Evolutionary conservation across 2,113 vertebrate species (phyloP).

Genomic region (Aldabrachelys gigantea): DNA sequence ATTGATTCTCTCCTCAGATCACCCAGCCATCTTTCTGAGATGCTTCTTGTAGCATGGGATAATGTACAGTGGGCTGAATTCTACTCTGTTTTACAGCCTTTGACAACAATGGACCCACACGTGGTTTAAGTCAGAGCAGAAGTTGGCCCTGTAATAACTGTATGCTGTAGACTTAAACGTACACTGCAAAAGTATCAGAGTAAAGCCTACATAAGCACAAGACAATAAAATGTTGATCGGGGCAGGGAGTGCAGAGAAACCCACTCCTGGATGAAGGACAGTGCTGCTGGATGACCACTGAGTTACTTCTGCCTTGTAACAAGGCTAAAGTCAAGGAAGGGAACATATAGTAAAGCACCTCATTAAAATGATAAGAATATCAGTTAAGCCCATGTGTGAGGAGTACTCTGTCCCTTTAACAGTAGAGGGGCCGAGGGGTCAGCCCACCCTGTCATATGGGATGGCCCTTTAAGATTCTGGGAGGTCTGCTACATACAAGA

Average conservation of each 20-base stretch:
- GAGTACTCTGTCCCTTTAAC: neutral
- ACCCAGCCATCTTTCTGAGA: neutral
- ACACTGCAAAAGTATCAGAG: neutral
- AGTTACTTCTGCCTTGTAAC: neutral
- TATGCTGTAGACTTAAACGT: neutral
- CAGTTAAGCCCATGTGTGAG: neutral
- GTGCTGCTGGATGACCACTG: neutral
- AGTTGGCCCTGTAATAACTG: neutral
- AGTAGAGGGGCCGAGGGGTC: neutral
- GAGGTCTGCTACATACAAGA: neutral
- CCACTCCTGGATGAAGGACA: neutral
- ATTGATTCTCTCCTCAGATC: neutral
- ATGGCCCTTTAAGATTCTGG: neutral
- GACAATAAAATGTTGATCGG: neutral
- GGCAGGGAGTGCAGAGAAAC: neutral
- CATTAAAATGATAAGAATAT: neutral
- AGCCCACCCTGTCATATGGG: neutral
- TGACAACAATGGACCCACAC: neutral
- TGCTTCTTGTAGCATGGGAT: neutral
- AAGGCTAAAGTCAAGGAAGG: neutral
- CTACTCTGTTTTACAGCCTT: neutral
- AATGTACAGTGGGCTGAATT: fast-evolving
- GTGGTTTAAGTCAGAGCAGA: neutral
- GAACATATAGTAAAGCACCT: neutral
- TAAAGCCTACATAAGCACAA: neutral